Conservation (phyloP, 2,888 invertebrate species). For the Tetrapedia diversipes region DNA sequence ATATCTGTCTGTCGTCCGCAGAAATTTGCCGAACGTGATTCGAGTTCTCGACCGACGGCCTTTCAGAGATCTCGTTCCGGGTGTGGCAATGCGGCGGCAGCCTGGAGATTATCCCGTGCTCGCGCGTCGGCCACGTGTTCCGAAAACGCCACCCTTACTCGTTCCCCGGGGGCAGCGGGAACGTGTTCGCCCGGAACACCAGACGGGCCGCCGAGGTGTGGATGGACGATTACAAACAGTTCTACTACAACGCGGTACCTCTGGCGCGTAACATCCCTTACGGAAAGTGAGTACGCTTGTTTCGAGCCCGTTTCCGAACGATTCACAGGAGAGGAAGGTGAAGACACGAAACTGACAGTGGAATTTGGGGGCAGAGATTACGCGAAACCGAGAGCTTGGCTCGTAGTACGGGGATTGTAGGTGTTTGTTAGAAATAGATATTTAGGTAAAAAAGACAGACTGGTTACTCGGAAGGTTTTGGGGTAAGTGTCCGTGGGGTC, state of each 20-base stretch:
- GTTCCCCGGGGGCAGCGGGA: conserved; percentile 98
- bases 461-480: too few relatives aligned
- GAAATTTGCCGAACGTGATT: conserved; percentile 11
- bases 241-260: conserved; percentile 97
- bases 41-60: conserved; percentile 73
- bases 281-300: conserved; percentile 89
- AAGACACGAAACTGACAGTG: too few relatives aligned
- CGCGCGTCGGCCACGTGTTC: conserved; percentile 96
- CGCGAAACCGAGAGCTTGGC: too few relatives aligned
- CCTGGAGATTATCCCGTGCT: conserved; percentile 98
- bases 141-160: conserved; percentile 99
- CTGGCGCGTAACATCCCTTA: conserved; percentile 93
- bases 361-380: too few relatives aligned
- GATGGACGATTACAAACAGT: conserved; percentile 99
- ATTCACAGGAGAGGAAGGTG: neutral
- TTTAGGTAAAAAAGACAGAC: too few relatives aligned
- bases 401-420: too few relatives aligned
- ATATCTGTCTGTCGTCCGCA: conserved; percentile 81
- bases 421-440: too few relatives aligned
- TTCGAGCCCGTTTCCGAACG: neutral
- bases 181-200: conserved; percentile 98
- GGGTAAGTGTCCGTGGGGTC: too few relatives aligned
- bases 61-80: conserved; percentile 89
- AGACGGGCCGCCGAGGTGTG: conserved; percentile 99
- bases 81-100: conserved; percentile 99